Evolutionary conservation across 2,113 vertebrate genomes (phyloP), one percentile per base, ranked within the genome.

Genomic region (Nothoprocta pentlandii): DNA sequence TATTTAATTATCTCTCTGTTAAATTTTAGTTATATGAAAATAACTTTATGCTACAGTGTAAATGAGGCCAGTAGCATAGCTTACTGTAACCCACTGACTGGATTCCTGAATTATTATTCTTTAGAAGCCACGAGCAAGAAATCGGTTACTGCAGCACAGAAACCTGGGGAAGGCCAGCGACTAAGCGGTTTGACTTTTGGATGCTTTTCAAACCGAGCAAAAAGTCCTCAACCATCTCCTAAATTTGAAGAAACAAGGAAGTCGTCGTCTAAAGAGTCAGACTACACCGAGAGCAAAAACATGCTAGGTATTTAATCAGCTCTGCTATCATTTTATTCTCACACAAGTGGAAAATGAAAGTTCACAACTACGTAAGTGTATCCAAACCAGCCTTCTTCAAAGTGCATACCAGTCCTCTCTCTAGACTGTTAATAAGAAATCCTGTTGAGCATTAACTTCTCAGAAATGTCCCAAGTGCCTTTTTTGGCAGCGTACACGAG

Each of bases 101-200:
- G 23, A 78, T 87, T 85, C 94, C 69, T 94, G 62, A 80, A 88
- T 97, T 95, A 85, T 51, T 90, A 0, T 84, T 90, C 87, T 96
- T 79, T 95, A 99, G 99, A 97, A 80, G 90, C 98, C 89, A 98
- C 98, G 28, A 98, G 97, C 85, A 98, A 98, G 97, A 96, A 97
- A 34, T 96, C 93, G n/a, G 70, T 89, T 53, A 82, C 94, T 49
- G 92, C 94, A 66, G 32, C 96, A 51, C 93, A 97, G 63, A 98
- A 98, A 80, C 97, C 98, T 17, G 98, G 97, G 3, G 98, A 99
- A 87, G 99, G 98, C 54, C 99, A 99, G 89, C 98, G 98, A 25
- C 98, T 99, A 63, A 99, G 99, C 97, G 98, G 98, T 95, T 97
- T 99, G 95, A 99, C 99, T 9, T 99, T 99, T 59, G 99, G 99